Conservation (phyloP, 2,888 invertebrate species). For the Drosophila pullipes region DNA sequence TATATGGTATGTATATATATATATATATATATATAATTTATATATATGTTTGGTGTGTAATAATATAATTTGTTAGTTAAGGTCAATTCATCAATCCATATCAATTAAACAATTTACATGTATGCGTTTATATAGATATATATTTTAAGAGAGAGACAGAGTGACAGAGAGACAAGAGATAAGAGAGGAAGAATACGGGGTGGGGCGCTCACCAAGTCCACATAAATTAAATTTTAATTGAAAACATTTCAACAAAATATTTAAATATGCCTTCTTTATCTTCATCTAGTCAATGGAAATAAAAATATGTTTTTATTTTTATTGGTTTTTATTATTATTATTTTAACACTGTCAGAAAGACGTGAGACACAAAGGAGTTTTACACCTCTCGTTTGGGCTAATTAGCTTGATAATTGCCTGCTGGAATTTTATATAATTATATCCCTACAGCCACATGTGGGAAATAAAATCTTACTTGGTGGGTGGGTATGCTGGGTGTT, state of each 20-base stretch:
- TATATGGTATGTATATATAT: slow-evolving; percentile 33
- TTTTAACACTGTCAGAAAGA: background rate
- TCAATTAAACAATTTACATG: slow-evolving; percentile 78
- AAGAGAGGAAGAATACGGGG: slow-evolving; percentile 61
- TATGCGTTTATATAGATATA: slow-evolving; percentile 67
- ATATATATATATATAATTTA: slow-evolving; percentile 29
- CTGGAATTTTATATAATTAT: slow-evolving; percentile 46
- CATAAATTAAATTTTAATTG: slow-evolving; percentile 59
- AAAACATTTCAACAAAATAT: slow-evolving; percentile 6
- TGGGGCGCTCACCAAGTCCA: slow-evolving; percentile 75
- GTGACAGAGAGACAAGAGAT: slow-evolving; percentile 50
- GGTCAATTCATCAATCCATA: slow-evolving; percentile 77
- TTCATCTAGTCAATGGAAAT: background rate
- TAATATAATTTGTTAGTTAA: slow-evolving; percentile 33
- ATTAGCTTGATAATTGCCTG: slow-evolving; percentile 52
- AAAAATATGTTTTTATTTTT: background rate
- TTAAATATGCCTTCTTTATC: background rate
- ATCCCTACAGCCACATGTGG: slow-evolving; percentile 21
- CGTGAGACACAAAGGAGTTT: background rate
- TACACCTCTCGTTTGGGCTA: slow-evolving; percentile 15
- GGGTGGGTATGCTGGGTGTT: slow-evolving; percentile 25
- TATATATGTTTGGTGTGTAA: slow-evolving; percentile 23
- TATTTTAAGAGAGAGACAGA: slow-evolving; percentile 43
- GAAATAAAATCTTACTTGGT: slow-evolving; percentile 39
- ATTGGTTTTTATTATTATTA: background rate